Evolutionary conservation across 2,113 vertebrate genomes (phyloP), one percentile per base, ranked within the genome.

Genomic region (Ivindomyrus marchei): DNA sequence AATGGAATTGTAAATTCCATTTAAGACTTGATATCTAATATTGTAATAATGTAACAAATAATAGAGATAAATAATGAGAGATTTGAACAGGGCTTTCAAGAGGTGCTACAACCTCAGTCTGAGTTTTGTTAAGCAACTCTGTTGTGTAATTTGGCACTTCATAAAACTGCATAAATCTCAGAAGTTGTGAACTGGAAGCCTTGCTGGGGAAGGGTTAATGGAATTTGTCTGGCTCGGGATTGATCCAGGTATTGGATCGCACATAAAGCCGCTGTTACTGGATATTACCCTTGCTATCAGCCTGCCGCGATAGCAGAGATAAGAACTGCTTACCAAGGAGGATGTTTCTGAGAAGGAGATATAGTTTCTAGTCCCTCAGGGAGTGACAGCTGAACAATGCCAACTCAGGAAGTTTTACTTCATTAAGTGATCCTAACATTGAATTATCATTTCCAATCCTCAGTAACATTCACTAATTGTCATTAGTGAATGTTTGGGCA

Each of bases 341-440:
- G 97, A 97, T 97, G 95, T 94, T 98, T 97, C 97, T 97, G 95
- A 97, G 97, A 97, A 97, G 97, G 97, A 98, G 97, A 99, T 99
- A 98, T 95, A 95, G 96, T 99, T 99, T 98, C 98, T 95, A 94
- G 96, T 89, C 95, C 97, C 97, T 97, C 96, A 95, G 97, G 98
- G 98, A 98, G 96, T 96, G 93, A 94, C 95, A 97, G 95, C 97
- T 97, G 96, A 96, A 97, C 96, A 97, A 96, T 99, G 98, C 98
- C 98, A 96, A 97, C 97, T 99, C 98, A 99, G 98, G 97, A 98
- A 98, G 97, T 99, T 99, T 97, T 97, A 96, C 96, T 97, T 97
- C 97, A 97, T 98, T 96, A 96, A 99, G 97, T 98, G 98, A 99
- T 99, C 98, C 96, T 97, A 97, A 96, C 94, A 95, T 97, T 99